Conservation (phyloP, 1,140 invertebrate genomes). For the Elymnias hypermnestra region DNA sequence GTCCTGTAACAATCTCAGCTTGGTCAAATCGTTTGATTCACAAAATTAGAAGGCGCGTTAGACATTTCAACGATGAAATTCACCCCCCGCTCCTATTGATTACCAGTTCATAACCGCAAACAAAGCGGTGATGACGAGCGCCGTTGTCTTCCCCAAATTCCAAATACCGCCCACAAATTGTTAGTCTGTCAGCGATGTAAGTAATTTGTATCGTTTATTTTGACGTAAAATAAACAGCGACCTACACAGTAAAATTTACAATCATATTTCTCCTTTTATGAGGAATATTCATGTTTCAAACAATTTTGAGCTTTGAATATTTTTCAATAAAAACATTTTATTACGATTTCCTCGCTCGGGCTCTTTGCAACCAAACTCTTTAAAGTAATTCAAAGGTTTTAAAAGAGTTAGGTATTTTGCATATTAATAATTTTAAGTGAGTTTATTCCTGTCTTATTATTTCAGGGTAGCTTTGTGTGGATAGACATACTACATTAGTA, state of each 20-base stretch:
- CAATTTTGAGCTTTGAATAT: too few species aligned
- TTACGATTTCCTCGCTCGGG: background rate
- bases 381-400: constrained; percentile 3
- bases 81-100: constrained; percentile 30
- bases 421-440: too few species aligned
- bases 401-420: background rate
- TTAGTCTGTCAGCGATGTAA: constrained; percentile 37
- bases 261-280: too few species aligned
- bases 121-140: constrained; percentile 45
- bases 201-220: constrained; percentile 33
- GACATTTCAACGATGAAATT: constrained; percentile 41
- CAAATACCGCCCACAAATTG: constrained; percentile 40
- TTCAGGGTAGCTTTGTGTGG: too few species aligned
- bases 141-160: constrained; percentile 47
- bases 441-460: too few species aligned
- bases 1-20: constrained; percentile 24
- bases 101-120: constrained; percentile 43
- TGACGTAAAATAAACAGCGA: too few species aligned
- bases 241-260: background rate
- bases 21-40: constrained; percentile 38
- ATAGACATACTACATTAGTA: too few species aligned
- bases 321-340: too few species aligned
- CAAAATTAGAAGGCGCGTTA: constrained; percentile 51
- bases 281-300: too few species aligned
- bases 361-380: background rate